A percentile compares a stretch with the other conserved stretches of the same genome.
These are phyloP conservation scores for Drosophila mercatorum DNA, from an alignment of 2,888 invertebrate species.

Conservation along the genomic window DNA sequence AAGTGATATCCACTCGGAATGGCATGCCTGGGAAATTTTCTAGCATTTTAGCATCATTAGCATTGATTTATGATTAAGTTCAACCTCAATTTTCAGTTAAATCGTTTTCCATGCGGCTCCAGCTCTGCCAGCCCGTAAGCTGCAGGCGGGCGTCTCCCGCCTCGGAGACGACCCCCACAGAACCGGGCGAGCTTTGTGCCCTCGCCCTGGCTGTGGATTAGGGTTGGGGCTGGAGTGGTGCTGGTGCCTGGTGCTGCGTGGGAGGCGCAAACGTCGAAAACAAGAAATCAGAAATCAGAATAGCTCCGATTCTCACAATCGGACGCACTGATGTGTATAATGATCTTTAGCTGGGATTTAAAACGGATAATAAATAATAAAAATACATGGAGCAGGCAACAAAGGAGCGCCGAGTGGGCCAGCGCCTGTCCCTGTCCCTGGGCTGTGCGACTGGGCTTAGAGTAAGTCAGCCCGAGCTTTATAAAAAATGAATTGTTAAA, in stretches of 20 bases:
- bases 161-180: slow-evolving; percentile 23
- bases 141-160: slow-evolving; percentile 21
- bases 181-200: slow-evolving; percentile 29
- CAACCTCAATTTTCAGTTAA: slow-evolving; percentile 83
- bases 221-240: slow-evolving; percentile 3
- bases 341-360: slow-evolving; percentile 81
- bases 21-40: slow-evolving; percentile 71
- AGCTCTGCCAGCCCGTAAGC: slow-evolving; percentile 19
- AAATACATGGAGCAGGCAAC: slow-evolving; percentile 68
- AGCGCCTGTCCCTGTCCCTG: slow-evolving; percentile 16
- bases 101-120: slow-evolving; percentile 73
- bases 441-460: slow-evolving; percentile 50
- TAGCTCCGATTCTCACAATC: slow-evolving; percentile 83
- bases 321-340: slow-evolving; percentile 82
- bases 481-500: slow-evolving; percentile 79
- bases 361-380: slow-evolving; percentile 82
- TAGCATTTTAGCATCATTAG: slow-evolving; percentile 84
- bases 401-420: slow-evolving; percentile 37
- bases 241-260: slow-evolving; percentile 10
- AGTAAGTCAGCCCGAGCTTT: slow-evolving; percentile 54
- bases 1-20: slow-evolving; percentile 74
- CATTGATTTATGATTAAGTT: slow-evolving; percentile 84
- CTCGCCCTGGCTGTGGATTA: slow-evolving; percentile 23
- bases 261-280: slow-evolving; percentile 65
- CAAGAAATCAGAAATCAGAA: slow-evolving; percentile 80